Evolutionary conservation across 2,888 invertebrate species (phyloP).

Genomic region (Cerceris rybyensis): DNA sequence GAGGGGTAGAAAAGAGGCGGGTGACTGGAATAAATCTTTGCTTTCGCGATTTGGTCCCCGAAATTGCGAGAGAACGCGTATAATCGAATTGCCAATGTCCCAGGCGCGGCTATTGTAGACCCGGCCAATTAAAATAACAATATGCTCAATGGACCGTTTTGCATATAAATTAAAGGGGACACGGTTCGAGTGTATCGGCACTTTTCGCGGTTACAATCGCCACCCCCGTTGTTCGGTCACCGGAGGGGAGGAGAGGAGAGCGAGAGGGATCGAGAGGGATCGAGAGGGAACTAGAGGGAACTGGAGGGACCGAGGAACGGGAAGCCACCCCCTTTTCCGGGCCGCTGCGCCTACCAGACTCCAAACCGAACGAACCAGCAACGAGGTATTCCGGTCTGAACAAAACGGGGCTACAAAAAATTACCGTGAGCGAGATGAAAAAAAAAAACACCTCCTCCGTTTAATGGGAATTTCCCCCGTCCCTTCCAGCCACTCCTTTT

Average conservation of each 20-base stretch:
- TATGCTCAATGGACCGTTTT: slow-evolving; percentile 69
- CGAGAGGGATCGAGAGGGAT: too few relatives aligned
- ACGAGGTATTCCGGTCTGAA: neutral
- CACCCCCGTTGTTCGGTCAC: neutral
- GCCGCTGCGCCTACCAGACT: slow-evolving; percentile 10
- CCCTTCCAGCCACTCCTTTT: neutral
- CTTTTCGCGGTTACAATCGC: slow-evolving; percentile 52
- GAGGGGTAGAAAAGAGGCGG: neutral
- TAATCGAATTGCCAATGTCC: slow-evolving; percentile 60
- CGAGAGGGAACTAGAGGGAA: too few relatives aligned
- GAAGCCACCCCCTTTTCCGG: slow-evolving; percentile 5
- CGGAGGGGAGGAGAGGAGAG: too few relatives aligned
- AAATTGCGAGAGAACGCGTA: slow-evolving; percentile 57
- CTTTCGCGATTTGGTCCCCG: slow-evolving; percentile 21
- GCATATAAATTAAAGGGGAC: slow-evolving; percentile 67
- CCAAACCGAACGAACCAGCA: neutral
- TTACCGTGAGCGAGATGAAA: neutral
- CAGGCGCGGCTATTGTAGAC: slow-evolving; percentile 26
- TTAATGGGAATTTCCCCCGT: slow-evolving; percentile 18
- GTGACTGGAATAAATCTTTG: slow-evolving; percentile 54
- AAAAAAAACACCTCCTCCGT: neutral
- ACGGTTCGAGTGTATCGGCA: slow-evolving; percentile 45
- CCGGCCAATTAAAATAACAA: slow-evolving; percentile 71
- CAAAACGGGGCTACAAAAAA: neutral
- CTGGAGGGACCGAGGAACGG: too few relatives aligned